Conservation (phyloP, 1,140 invertebrate genomes). For the Heliconius hermathena region DNA sequence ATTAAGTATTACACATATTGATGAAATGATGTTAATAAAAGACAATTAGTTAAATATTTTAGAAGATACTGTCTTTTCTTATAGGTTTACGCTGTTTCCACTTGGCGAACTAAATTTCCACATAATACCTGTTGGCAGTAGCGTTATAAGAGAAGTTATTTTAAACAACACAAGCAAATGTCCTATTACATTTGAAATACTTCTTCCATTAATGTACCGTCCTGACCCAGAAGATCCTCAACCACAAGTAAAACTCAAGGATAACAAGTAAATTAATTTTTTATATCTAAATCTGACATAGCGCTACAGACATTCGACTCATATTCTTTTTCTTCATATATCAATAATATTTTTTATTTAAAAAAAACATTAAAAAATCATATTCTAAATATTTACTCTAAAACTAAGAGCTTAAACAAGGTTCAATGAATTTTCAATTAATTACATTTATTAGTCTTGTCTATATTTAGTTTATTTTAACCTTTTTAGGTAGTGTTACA, state of each 20-base stretch:
- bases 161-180: conserved; percentile 76
- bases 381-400: too few species aligned
- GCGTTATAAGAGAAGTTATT: conserved; percentile 66
- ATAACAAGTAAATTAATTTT: conserved; percentile 58
- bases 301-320: background rate
- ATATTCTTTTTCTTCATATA: too few species aligned
- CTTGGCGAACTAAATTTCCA: conserved; percentile 74
- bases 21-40: too few species aligned
- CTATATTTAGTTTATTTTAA: too few species aligned
- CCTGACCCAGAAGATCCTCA: conserved; percentile 42
- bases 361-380: too few species aligned
- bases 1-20: too few species aligned
- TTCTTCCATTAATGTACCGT: conserved; percentile 60
- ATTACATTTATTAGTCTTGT: too few species aligned
- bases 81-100: conserved; percentile 72
- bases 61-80: background rate
- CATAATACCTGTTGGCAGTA: conserved; percentile 68
- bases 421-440: too few species aligned
- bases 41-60: background rate
- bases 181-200: conserved; percentile 70
- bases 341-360: too few species aligned
- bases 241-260: conserved; percentile 55
- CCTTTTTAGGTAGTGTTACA: too few species aligned
- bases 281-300: background rate
- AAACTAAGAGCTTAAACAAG: too few species aligned